Percentiles rank a stretch among this genome's conserved stretches.
Conservation (phyloP, 1,140 invertebrate genomes). For the Brachionus calyciflorus region DNA sequence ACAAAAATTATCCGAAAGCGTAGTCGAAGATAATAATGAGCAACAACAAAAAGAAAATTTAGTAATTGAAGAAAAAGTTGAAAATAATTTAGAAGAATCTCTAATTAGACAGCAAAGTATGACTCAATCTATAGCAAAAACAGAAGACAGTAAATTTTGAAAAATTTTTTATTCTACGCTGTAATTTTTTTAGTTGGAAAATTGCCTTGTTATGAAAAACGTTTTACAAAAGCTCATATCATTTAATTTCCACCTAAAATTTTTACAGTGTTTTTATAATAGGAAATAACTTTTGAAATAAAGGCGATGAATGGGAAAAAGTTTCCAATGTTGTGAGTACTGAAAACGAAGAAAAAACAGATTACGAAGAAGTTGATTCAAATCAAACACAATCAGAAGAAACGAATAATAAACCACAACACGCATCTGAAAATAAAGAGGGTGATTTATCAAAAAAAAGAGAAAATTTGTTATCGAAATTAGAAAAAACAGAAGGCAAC, state of each 20-base stretch:
- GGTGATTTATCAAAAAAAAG: not conserved
- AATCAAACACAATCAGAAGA: not conserved
- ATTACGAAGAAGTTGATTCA: not conserved
- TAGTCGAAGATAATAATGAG: too few relatives aligned
- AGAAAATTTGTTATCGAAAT: slow-evolving; percentile 1
- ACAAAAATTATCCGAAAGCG: too few relatives aligned
- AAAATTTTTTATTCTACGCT: too few relatives aligned
- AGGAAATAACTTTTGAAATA: not conserved
- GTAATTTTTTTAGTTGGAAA: too few relatives aligned
- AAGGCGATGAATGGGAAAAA: slow-evolving; percentile 39
- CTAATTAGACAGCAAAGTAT: not conserved
- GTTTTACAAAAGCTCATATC: too few relatives aligned
- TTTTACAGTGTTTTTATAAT: not conserved
- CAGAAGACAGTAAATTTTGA: not conserved
- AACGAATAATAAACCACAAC: not conserved
- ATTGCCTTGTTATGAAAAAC: too few relatives aligned
- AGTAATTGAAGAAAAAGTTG: not conserved
- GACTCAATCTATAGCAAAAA: not conserved
- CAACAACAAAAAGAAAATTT: too few relatives aligned
- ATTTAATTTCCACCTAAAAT: not conserved
- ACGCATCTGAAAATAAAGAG: too few relatives aligned
- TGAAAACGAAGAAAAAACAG: not conserved
- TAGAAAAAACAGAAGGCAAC: not conserved
- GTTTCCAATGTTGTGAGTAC: not conserved
- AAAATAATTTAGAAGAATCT: not conserved